Evolutionary conservation across 2,888 invertebrate species (phyloP).

Genomic region (Torymus aiolomorphi): DNA sequence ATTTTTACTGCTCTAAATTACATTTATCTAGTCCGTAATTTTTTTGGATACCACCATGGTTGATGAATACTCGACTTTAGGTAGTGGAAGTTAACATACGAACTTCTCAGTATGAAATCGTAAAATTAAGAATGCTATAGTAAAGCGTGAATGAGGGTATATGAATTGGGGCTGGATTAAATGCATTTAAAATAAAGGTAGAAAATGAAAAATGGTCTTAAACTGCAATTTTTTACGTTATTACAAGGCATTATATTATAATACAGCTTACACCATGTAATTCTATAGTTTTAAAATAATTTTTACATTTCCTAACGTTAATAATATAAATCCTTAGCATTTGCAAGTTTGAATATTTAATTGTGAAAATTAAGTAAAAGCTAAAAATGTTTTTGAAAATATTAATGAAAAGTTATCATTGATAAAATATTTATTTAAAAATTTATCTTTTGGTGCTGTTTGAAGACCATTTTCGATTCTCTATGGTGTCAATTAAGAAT

Average conservation of each 20-base stretch:
- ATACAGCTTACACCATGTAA: too few relatives aligned
- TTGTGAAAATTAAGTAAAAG: too few relatives aligned
- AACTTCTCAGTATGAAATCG: conserved; percentile 39
- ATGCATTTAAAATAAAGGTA: conserved; percentile 44
- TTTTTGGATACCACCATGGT: conserved; percentile 55
- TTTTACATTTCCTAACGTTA: too few relatives aligned
- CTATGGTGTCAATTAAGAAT: conserved; percentile 56
- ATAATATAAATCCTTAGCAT: too few relatives aligned
- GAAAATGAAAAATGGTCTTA: conserved; percentile 54
- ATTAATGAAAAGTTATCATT: neutral
- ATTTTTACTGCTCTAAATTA: conserved; percentile 31
- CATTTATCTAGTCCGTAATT: conserved; percentile 45
- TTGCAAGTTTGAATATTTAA: too few relatives aligned
- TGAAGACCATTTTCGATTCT: conserved; percentile 54
- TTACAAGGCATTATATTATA: neutral
- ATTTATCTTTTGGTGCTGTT: conserved; percentile 9
- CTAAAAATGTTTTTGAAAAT: neutral
- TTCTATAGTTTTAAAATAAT: too few relatives aligned
- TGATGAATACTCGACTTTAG: conserved; percentile 43
- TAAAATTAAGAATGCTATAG: conserved; percentile 37
- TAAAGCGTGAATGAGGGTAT: conserved; percentile 17
- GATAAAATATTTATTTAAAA: neutral
- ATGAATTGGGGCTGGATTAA: conserved; percentile 47
- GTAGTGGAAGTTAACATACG: conserved; percentile 32
- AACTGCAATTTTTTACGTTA: conserved; percentile 29